A percentile compares a stretch with the other conserved stretches of the same genome.
Evolutionary conservation across 2,888 invertebrate species (phyloP).

Genomic region (Ophioninae sp.): DNA sequence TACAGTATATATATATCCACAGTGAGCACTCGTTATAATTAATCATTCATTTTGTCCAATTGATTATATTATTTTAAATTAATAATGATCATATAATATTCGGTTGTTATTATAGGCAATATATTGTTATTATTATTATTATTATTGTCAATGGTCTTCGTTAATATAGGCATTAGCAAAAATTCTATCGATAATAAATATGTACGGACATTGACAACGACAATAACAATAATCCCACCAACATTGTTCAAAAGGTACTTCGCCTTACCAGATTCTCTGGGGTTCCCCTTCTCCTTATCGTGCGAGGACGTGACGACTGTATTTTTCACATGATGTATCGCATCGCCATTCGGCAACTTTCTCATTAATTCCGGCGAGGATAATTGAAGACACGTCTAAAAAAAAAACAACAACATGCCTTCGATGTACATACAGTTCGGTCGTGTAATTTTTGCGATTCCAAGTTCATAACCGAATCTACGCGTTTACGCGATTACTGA

Average conservation of each 20-base stretch:
- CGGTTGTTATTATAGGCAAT: not conserved
- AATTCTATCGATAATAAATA: not conserved
- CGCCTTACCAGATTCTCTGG: constrained; percentile 66
- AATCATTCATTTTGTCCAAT: too few species aligned
- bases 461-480: not conserved
- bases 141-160: not conserved
- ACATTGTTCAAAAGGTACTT: not conserved
- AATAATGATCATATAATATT: not conserved
- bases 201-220: not conserved
- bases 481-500: not conserved
- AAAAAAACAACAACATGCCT: constrained; percentile 1
- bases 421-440: not conserved
- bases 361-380: constrained; percentile 79
- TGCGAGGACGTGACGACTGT: constrained; percentile 71
- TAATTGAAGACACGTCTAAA: constrained; percentile 78
- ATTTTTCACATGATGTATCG: constrained; percentile 74
- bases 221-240: not conserved
- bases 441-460: not conserved
- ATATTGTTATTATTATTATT: constrained; percentile 9
- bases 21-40: too few species aligned
- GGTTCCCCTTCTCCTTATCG: constrained; percentile 70
- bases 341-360: constrained; percentile 78
- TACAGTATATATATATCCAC: too few species aligned
- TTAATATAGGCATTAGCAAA: not conserved
- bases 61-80: too few species aligned